Conservation (phyloP, 92 coral and sea anemone genomes). For the Meandrina meandrites region DNA sequence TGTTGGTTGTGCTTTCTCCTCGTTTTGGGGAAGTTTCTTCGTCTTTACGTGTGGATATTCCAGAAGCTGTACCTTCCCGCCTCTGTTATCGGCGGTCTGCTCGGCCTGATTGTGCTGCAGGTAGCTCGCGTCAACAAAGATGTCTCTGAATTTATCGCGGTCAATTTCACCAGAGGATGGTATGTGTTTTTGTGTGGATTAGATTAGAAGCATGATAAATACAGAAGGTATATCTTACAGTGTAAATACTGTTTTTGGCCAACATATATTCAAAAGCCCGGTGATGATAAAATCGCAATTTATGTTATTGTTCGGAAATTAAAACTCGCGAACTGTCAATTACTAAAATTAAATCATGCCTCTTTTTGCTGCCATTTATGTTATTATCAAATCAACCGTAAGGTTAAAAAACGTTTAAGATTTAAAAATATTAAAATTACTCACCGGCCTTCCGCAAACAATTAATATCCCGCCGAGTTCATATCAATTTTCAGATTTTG, state of each 20-base stretch:
- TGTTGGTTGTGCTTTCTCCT: conserved; percentile 86
- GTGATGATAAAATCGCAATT: neutral
- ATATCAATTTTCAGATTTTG: neutral
- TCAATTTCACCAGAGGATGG: conserved; percentile 84
- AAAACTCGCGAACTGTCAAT: neutral
- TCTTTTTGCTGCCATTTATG: neutral
- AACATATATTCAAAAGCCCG: too few species aligned
- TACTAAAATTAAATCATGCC: neutral
- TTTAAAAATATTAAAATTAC: neutral
- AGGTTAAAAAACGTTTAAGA: too few species aligned
- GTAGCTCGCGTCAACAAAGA: conserved; percentile 51
- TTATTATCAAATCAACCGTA: neutral
- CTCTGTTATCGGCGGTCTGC: conserved; percentile 75
- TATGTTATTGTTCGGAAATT: neutral
- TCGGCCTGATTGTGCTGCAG: conserved; percentile 64
- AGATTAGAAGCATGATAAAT: neutral
- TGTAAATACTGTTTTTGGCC: neutral
- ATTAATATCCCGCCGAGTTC: neutral
- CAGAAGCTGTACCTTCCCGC: conserved; percentile 87
- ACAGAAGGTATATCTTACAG: neutral
- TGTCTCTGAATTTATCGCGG: conserved; percentile 52
- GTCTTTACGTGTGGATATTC: conserved; percentile 71
- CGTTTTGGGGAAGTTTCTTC: conserved; percentile 71
- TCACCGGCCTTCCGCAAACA: neutral
- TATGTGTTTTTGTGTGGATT: conserved; percentile 32